Base-by-base conservation (phyloP, 2,113 vertebrate species). In the Indicator maculatus region DNA sequence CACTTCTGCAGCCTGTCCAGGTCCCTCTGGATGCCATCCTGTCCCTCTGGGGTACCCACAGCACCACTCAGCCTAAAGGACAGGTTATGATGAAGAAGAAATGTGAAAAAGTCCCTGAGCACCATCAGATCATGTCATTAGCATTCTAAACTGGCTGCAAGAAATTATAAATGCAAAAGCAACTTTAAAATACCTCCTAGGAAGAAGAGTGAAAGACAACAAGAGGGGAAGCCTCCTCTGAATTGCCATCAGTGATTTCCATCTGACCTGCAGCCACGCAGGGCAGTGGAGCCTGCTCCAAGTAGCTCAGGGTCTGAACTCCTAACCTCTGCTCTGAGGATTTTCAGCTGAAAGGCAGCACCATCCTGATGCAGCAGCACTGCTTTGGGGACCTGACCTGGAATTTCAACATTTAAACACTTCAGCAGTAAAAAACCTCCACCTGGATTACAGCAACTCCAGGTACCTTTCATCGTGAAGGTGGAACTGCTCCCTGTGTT, bases 71-170 rank as follows among this genome's bases (percentile, higher is more conserved):
- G 41, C 41, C 41, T 41, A 41, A 15, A 15, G 41, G 41, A 41
- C 41, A 41, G 41, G 13, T 41, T 41, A 65, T 31, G 39, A 64
- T 52, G 38, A 90, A 58, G 39, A 88, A n/a, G 39, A 79, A 38
- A 61, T 0, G 0, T 23, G 44, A 89, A 81, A 65, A 89, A 84
- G 63, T 84, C 70, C 52, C 74, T 59, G 59, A 79, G 72, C 65
- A 67, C 33, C 11, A 4, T 5, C 50, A 82, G 59, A 79, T 19
- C 75, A 38, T 20, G 16, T 41, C 72, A 79, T 93, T 89, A 87
- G 75, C 80, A 93, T 96, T 95, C 77, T 71, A 69, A 93, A 66
- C 76, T 16, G 58, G 24, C 61, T 86, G 66, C 45, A 50, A 61
- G 61, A 83, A 85, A 91, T 90, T 86, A 91, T 86, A 93, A 92